phyloP scores from a whole-genome alignment of 53 echinoderm and acorn worm genomes.

The Hippasteria phrygiana region DNA sequence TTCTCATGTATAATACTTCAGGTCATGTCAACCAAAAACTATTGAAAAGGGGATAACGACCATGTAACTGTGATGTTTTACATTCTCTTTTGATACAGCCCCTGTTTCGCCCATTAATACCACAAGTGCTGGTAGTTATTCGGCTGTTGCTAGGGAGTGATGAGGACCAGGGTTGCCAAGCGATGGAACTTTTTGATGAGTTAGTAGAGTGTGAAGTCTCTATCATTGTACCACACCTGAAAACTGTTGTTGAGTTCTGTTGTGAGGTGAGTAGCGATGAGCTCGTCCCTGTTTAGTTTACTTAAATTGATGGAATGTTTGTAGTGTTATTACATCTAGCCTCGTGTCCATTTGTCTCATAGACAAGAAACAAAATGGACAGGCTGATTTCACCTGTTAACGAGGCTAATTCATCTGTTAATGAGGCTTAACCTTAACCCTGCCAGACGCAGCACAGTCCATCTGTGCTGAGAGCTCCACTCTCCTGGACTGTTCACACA shows the following conservation, averaged over 20 bases:
- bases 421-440: no score
- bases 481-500: no score
- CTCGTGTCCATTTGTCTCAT: no score
- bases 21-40: no score
- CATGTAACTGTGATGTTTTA: neutral
- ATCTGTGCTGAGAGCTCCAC: no score
- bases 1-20: no score
- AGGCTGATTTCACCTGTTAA: no score
- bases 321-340: no score
- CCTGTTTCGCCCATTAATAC: slow-evolving; percentile 90
- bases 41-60: neutral
- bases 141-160: slow-evolving; percentile 78
- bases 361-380: no score
- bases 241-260: slow-evolving; percentile 87
- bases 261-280: slow-evolving; percentile 75
- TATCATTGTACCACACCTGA: slow-evolving; percentile 92
- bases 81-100: slow-evolving; percentile 55
- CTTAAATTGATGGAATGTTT: no score
- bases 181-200: slow-evolving; percentile 98
- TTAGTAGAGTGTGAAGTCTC: slow-evolving; percentile 95
- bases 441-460: no score
- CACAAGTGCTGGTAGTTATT: slow-evolving; percentile 80
- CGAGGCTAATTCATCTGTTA: no score
- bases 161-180: slow-evolving; percentile 97
- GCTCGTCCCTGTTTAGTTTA: neutral